Conservation (phyloP, 2,888 invertebrate genomes). For the Cryptocheilus praepositus region DNA sequence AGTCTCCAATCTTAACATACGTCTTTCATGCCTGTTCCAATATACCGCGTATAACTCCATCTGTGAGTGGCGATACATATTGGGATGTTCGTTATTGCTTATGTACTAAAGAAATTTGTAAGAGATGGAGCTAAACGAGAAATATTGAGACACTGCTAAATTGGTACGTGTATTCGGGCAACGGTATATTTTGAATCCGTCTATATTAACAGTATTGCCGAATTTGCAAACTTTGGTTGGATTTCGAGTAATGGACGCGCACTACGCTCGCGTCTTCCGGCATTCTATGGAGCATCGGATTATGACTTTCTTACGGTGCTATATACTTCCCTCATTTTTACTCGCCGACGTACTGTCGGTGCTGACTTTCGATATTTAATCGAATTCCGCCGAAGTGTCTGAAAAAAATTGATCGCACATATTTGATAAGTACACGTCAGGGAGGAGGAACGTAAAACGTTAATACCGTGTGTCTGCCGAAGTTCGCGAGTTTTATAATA, state of each 20-base stretch:
- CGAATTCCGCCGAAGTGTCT: background rate
- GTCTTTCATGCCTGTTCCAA: no score
- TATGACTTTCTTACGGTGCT: background rate
- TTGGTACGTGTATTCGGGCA: slow-evolving; percentile 53
- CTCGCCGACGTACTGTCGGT: background rate
- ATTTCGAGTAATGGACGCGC: slow-evolving; percentile 9
- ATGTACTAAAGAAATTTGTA: slow-evolving; percentile 64
- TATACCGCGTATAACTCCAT: slow-evolving; percentile 57
- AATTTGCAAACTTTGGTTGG: slow-evolving; percentile 1
- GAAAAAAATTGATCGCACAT: background rate
- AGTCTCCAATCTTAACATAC: no score
- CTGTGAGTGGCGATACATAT: slow-evolving; percentile 62
- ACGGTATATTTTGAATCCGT: slow-evolving; percentile 46
- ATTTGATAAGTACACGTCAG: no score
- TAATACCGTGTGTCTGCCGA: no score
- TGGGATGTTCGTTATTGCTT: slow-evolving; percentile 60
- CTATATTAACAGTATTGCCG: background rate
- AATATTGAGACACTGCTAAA: slow-evolving; percentile 57
- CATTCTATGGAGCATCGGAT: background rate
- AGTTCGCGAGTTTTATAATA: no score
- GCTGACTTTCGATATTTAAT: background rate
- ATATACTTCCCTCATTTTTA: slow-evolving; percentile 13
- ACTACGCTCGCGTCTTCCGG: background rate
- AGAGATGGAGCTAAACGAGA: slow-evolving; percentile 68
- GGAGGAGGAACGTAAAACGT: no score